Conservation (phyloP, 2,113 vertebrate species). For the Plectropomus leopardus region DNA sequence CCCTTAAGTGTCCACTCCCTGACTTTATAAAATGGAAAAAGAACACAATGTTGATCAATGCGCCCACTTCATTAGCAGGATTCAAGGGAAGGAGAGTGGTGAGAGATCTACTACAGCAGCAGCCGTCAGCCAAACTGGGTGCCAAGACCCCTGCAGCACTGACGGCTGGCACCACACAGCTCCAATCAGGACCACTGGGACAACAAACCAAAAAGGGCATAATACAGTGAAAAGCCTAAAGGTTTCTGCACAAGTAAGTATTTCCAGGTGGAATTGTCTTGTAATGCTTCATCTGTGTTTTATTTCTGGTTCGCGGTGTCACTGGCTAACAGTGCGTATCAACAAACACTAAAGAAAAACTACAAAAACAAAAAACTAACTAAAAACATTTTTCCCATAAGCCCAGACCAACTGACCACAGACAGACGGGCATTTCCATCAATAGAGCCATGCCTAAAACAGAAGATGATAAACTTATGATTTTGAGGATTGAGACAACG, state of each 20-base stretch:
- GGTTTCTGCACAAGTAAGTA: background rate
- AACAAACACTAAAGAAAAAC: background rate
- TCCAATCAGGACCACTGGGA: constrained; percentile 23
- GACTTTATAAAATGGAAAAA: constrained; percentile 25
- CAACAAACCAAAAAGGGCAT: constrained; percentile 26
- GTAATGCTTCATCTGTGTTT: background rate
- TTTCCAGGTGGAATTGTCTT: background rate
- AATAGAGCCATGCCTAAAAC: background rate
- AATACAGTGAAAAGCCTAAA: background rate
- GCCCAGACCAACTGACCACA: background rate
- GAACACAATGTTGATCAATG: constrained; percentile 60
- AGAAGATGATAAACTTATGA: background rate
- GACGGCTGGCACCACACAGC: constrained; percentile 42
- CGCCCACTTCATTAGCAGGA: constrained; percentile 68
- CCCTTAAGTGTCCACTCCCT: constrained; percentile 39
- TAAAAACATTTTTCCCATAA: too few species aligned
- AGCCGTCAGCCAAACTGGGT: constrained; percentile 38
- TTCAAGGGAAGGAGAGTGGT: background rate
- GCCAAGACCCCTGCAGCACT: constrained; percentile 55
- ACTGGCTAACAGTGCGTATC: background rate
- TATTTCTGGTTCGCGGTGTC: background rate
- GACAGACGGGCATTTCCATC: background rate
- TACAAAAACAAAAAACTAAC: background rate
- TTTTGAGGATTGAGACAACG: background rate
- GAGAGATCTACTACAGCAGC: constrained; percentile 34